Percentiles rank a stretch among this genome's conserved stretches.
phyloP scores from a whole-genome alignment of 1,140 invertebrate species.

The Meteorus sp. region DNA sequence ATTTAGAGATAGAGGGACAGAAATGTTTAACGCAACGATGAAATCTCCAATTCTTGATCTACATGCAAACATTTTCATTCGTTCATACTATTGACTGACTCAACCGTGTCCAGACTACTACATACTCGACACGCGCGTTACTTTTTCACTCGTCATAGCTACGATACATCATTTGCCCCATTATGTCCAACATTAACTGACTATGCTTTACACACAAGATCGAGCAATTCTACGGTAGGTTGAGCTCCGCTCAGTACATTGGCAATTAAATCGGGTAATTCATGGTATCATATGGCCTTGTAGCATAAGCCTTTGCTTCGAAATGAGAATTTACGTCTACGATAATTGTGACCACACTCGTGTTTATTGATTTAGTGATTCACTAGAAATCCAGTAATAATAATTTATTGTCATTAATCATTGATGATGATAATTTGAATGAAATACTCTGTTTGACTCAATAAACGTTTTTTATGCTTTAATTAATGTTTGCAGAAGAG shows the following conservation, averaged over 20 bases:
- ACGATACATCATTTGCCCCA: constrained; percentile 7
- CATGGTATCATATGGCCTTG: not conserved
- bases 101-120: too few relatives aligned
- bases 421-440: not conserved
- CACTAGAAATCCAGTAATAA: not conserved
- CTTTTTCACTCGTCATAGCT: constrained; percentile 26
- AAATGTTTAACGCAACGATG: too few relatives aligned
- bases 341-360: constrained; percentile 8
- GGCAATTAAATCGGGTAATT: constrained; percentile 22
- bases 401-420: not conserved
- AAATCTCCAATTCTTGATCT: too few relatives aligned
- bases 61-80: not conserved
- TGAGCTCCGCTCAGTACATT: too few relatives aligned
- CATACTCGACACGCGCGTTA: too few relatives aligned
- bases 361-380: constrained; percentile 11
- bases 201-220: not conserved
- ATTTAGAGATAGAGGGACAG: too few relatives aligned
- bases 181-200: not conserved
- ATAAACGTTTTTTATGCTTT: constrained; percentile 25
- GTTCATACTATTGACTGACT: not conserved
- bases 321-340: constrained; percentile 16
- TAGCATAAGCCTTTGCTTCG: constrained; percentile 5
- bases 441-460: not conserved
- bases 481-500: constrained; percentile 44
- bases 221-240: constrained; percentile 11